A percentile compares a stretch with the other conserved stretches of the same genome.
Evolutionary conservation across 1,140 invertebrate genomes (phyloP).

Genomic region (Augochlora pura): DNA sequence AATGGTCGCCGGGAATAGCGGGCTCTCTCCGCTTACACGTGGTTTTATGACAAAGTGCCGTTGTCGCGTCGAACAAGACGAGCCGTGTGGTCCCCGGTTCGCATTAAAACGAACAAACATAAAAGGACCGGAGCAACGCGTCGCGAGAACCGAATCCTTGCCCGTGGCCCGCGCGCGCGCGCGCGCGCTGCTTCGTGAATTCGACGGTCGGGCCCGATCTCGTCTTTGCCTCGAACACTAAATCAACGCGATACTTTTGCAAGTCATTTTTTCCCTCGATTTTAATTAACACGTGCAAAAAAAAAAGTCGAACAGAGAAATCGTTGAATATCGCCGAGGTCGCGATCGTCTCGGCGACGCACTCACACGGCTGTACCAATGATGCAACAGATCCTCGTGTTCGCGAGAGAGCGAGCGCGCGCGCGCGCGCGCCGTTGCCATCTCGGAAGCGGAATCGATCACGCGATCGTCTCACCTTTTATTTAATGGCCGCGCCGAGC

Average conservation of each 20-base stretch:
- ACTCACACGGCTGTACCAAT: background rate
- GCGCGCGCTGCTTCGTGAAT: background rate
- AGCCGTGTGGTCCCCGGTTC: constrained; percentile 36
- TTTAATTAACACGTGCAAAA: constrained; percentile 4
- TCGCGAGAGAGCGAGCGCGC: constrained; percentile 1
- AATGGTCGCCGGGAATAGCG: constrained; percentile 55
- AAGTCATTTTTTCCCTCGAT: background rate
- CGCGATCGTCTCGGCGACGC: background rate
- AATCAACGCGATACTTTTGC: background rate
- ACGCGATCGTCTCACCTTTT: constrained; percentile 47
- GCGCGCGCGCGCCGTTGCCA: background rate
- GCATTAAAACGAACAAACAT: constrained; percentile 49
- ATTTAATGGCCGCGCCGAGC: constrained; percentile 46
- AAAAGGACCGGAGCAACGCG: background rate
- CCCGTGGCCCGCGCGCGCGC: too few relatives aligned
- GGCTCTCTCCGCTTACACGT: constrained; percentile 52
- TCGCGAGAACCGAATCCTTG: background rate
- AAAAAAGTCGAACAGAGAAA: background rate
- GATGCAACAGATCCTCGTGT: background rate
- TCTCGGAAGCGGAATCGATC: constrained; percentile 25
- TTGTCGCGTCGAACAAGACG: constrained; percentile 61
- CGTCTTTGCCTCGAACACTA: background rate
- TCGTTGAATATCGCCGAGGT: background rate
- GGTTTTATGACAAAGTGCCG: constrained; percentile 66
- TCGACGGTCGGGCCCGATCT: background rate